Evolutionary conservation across 2,113 vertebrate species (phyloP).

Genomic region (Agelaius phoeniceus): DNA sequence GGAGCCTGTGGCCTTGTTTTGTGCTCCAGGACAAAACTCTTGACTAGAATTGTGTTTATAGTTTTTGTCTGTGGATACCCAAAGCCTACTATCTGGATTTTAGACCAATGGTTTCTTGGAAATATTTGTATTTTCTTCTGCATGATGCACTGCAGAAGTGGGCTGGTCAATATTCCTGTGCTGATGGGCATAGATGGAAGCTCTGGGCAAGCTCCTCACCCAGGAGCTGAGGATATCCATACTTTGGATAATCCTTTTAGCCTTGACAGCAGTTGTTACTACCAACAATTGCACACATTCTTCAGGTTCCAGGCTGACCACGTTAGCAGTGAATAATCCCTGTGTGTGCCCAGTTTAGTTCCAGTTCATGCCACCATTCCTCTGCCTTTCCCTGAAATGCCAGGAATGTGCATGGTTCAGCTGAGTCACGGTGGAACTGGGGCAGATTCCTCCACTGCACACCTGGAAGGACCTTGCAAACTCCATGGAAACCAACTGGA

Average conservation of each 20-base stretch:
- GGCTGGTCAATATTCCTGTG: background rate
- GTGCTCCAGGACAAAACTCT: background rate
- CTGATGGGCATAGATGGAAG: background rate
- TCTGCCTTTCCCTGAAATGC: background rate
- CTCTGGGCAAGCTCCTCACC: background rate
- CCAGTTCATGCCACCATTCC: background rate
- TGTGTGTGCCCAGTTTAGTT: background rate
- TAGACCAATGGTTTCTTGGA: background rate
- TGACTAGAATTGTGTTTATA: background rate
- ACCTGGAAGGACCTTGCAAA: background rate
- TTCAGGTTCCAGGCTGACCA: background rate
- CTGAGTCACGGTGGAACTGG: background rate
- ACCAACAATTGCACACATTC: background rate
- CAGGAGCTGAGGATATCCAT: background rate
- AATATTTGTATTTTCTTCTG: background rate
- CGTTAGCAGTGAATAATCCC: background rate
- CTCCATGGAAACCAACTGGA: background rate
- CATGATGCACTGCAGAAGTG: background rate
- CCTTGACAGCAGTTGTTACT: background rate
- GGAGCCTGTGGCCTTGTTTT: background rate
- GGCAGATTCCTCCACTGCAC: background rate
- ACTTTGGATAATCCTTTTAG: background rate
- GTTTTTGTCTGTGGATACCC: background rate
- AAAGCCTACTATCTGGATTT: background rate
- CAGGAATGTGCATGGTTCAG: background rate